Percentiles rank a stretch among this genome's conserved stretches.
phyloP scores from a whole-genome alignment of 2,113 vertebrate genomes.

The Otocyon megalotis region DNA sequence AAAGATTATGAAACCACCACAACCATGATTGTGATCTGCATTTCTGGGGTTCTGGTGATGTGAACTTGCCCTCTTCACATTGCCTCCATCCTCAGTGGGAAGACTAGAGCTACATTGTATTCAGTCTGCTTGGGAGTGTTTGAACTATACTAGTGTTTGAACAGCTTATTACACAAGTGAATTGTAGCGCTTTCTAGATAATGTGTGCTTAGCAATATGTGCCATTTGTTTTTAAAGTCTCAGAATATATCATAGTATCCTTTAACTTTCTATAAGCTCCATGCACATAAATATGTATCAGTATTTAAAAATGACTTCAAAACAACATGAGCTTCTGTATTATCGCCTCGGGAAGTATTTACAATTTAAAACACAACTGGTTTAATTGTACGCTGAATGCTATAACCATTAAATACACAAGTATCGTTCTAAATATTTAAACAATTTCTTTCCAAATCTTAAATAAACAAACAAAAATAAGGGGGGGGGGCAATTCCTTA shows the following conservation, averaged over 20 bases:
- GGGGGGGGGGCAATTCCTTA: background rate
- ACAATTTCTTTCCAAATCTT: background rate
- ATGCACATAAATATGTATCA: background rate
- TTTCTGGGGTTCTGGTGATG: background rate
- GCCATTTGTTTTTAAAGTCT: background rate
- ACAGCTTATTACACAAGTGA: background rate
- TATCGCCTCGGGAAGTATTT: background rate
- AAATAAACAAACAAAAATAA: background rate
- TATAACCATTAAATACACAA: slow-evolving; percentile 7
- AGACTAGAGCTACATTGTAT: background rate
- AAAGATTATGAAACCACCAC: background rate
- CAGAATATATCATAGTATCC: background rate
- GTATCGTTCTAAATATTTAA: slow-evolving; percentile 40
- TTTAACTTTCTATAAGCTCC: background rate
- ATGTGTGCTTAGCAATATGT: background rate
- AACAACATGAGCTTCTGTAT: background rate
- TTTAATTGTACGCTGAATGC: slow-evolving; percentile 23
- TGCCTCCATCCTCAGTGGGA: background rate
- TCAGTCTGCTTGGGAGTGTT: background rate
- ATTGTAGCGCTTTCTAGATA: background rate
- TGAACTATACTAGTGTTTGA: background rate
- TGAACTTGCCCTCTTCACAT: background rate
- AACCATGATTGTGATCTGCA: background rate
- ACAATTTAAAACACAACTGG: background rate
- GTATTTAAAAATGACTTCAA: background rate